Evolutionary conservation across 2,113 vertebrate genomes (phyloP).

Genomic region (Leuciscus idus): DNA sequence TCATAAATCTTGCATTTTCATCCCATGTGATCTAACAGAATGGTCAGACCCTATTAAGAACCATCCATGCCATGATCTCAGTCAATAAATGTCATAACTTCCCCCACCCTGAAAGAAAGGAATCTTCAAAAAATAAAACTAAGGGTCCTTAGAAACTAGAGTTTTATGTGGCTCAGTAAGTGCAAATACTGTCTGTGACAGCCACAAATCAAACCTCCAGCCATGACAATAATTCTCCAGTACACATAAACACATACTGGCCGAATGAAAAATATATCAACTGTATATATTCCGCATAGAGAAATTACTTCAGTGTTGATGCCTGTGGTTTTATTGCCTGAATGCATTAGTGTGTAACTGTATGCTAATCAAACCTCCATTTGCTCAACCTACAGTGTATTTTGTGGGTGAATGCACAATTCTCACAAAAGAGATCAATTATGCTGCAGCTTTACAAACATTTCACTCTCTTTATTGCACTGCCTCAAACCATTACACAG

Average conservation of each 20-base stretch:
- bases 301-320: neutral
- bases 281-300: neutral
- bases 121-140: conserved; percentile 11
- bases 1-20: neutral
- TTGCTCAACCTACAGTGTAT: neutral
- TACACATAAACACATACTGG: conserved; percentile 1
- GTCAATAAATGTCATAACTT: conserved; percentile 1
- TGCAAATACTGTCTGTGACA: conserved; percentile 4
- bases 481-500: neutral
- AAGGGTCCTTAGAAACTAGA: neutral
- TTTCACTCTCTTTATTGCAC: conserved; percentile 13
- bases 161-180: conserved; percentile 19
- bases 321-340: conserved; percentile 28
- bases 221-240: conserved; percentile 16
- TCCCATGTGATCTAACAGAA: neutral
- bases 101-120: too few relatives aligned
- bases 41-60: neutral
- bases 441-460: conserved; percentile 8
- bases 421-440: conserved; percentile 7
- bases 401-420: neutral
- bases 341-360: conserved; percentile 19
- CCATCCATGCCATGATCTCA: neutral
- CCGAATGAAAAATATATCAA: neutral
- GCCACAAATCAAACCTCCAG: conserved; percentile 33
- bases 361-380: conserved; percentile 25